Conservation (phyloP, 2,113 vertebrate species). For the Pollimyrus isidori region DNA sequence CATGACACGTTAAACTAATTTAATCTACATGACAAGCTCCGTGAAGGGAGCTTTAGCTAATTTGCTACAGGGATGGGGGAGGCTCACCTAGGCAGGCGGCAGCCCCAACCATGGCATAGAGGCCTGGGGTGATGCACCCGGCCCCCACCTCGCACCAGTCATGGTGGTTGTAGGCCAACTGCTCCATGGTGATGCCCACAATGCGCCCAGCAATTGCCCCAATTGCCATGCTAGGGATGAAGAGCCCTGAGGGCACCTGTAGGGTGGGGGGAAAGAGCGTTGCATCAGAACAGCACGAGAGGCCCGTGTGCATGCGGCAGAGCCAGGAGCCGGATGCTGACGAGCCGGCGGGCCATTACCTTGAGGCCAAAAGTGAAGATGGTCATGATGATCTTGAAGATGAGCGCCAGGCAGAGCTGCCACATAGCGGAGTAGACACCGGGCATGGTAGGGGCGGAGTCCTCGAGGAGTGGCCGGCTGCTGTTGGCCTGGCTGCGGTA, state of each 20-base stretch:
- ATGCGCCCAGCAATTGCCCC: slow-evolving; percentile 94
- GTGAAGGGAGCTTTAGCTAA: neutral
- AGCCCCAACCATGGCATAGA: slow-evolving; percentile 97
- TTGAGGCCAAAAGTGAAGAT: slow-evolving; percentile 98
- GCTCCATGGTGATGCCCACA: slow-evolving; percentile 93
- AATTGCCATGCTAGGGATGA: slow-evolving; percentile 98
- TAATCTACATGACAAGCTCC: neutral
- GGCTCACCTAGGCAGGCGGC: slow-evolving; percentile 88
- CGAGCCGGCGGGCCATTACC: slow-evolving; percentile 54
- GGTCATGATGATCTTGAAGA: slow-evolving; percentile 99
- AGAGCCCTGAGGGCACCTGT: slow-evolving; percentile 89
- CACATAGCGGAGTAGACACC: slow-evolving; percentile 96
- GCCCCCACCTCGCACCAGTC: slow-evolving; percentile 97
- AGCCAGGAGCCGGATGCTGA: neutral
- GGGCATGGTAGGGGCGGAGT: slow-evolving; percentile 79
- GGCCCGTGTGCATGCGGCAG: neutral
- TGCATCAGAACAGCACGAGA: neutral
- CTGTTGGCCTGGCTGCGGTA: slow-evolving; percentile 93
- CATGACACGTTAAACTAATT: neutral
- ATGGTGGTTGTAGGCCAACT: slow-evolving; percentile 92
- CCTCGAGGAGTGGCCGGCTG: slow-evolving; percentile 77
- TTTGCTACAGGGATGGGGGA: neutral
- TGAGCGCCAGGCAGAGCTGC: slow-evolving; percentile 90
- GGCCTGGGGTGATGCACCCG: slow-evolving; percentile 94
- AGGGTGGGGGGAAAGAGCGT: neutral